Percentiles rank a stretch among this genome's conserved stretches.
Conservation (phyloP, 2,888 invertebrate species). For the Patella pellucida region DNA sequence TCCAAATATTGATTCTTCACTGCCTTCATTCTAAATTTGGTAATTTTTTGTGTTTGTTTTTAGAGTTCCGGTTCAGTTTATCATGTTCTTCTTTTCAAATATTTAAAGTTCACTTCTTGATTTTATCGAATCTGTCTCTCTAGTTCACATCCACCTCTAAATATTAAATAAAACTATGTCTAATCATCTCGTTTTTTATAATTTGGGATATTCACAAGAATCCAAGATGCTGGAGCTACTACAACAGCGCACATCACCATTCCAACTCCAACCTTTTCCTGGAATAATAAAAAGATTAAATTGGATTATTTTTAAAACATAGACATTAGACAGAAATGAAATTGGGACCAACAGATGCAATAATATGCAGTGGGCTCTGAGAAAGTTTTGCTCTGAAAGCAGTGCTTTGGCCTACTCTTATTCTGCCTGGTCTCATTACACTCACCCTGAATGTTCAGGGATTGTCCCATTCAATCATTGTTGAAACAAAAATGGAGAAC, state of each 20-base stretch:
- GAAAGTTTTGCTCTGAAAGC: background rate
- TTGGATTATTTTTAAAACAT: no score
- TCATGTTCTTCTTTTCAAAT: no score
- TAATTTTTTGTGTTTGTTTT: no score
- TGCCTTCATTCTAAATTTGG: no score
- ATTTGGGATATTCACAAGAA: constrained; percentile 27
- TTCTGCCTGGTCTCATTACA: constrained; percentile 16
- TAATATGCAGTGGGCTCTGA: background rate
- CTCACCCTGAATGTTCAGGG: no score
- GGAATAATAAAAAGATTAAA: constrained; percentile 22
- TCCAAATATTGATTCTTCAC: no score
- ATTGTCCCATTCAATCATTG: no score
- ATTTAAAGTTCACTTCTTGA: no score
- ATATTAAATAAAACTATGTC: background rate
- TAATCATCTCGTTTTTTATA: constrained; percentile 30
- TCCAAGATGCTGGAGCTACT: constrained; percentile 28
- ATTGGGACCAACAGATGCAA: background rate
- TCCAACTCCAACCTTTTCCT: constrained; percentile 33
- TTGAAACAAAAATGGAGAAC: no score
- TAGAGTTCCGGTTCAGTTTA: no score
- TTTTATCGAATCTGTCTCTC: no score
- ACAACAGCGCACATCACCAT: constrained; percentile 14
- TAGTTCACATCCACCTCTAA: background rate
- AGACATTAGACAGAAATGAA: no score
- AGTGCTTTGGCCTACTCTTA: background rate